Percentiles rank a stretch among this genome's conserved stretches.
Evolutionary conservation across 2,888 invertebrate genomes (phyloP).

Genomic region (Parascotia fuliginaria): DNA sequence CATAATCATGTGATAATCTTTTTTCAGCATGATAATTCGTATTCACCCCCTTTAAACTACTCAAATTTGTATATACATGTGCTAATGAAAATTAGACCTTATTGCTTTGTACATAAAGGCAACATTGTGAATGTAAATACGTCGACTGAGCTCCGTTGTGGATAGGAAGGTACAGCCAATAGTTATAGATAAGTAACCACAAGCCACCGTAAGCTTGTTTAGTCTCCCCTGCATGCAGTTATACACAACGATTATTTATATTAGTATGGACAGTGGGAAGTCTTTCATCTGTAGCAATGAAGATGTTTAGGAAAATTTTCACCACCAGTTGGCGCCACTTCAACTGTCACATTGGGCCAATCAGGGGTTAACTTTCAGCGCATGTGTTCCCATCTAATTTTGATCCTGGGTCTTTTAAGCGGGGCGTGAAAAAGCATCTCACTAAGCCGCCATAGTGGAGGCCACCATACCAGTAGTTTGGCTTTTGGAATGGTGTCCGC

Average conservation of each 20-base stretch:
- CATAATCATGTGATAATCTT: too few relatives aligned
- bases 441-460: too few relatives aligned
- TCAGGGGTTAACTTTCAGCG: too few relatives aligned
- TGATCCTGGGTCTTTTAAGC: too few relatives aligned
- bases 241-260: conserved; percentile 45
- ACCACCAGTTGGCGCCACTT: too few relatives aligned
- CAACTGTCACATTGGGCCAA: too few relatives aligned
- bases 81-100: conserved; percentile 37
- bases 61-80: conserved; percentile 30
- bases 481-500: too few relatives aligned
- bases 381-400: too few relatives aligned
- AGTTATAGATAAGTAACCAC: conserved; percentile 27
- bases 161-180: conserved; percentile 10
- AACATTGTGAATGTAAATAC: conserved; percentile 25
- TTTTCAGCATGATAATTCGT: conserved; percentile 2
- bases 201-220: conserved; percentile 57
- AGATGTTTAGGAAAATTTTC: too few relatives aligned
- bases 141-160: too few relatives aligned
- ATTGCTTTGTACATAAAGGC: conserved; percentile 21
- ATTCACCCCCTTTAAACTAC: conserved; percentile 28
- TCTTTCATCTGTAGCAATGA: not conserved
- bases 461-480: too few relatives aligned
- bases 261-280: conserved; percentile 24
- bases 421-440: too few relatives aligned
- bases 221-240: conserved; percentile 64